phyloP scores from a whole-genome alignment of 2,113 vertebrate species.

The Miniopterus natalensis region DNA sequence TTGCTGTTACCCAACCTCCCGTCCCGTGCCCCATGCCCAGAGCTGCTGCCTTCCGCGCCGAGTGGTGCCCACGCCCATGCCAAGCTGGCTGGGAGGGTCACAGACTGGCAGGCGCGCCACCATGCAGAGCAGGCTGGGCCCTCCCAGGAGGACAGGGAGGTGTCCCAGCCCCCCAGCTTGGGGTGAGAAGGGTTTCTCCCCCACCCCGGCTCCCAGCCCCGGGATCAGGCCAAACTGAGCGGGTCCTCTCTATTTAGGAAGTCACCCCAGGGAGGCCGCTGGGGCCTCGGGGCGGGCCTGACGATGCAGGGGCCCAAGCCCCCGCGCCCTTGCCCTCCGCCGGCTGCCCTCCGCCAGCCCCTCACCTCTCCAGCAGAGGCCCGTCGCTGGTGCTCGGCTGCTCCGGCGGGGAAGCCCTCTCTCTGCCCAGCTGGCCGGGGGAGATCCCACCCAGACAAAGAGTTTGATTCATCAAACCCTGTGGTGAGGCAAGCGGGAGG shows the following conservation, averaged over 20 bases:
- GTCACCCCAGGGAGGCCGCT: background rate
- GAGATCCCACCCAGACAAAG: conserved; percentile 85
- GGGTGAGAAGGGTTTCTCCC: background rate
- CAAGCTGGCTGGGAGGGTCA: conserved; percentile 80
- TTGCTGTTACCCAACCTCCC: background rate
- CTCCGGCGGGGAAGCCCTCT: conserved; percentile 81
- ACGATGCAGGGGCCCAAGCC: background rate
- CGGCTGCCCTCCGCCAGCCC: background rate
- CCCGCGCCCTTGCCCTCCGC: background rate
- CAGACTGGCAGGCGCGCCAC: conserved; percentile 45
- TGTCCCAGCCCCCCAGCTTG: background rate
- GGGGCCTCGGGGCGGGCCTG: background rate
- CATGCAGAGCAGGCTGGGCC: conserved; percentile 31
- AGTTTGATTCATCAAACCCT: conserved; percentile 85
- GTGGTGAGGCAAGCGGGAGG: conserved; percentile 76
- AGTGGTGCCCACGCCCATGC: conserved; percentile 78
- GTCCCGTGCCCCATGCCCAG: background rate
- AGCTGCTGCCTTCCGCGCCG: conserved; percentile 43
- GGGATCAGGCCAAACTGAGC: background rate
- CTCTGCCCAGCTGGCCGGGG: conserved; percentile 80
- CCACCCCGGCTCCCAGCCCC: background rate
- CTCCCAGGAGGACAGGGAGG: conserved; percentile 8
- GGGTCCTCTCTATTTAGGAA: background rate
- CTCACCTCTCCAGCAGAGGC: conserved; percentile 74
- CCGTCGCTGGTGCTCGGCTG: background rate